Percentiles rank a stretch among this genome's conserved stretches.
Conservation (phyloP, 1,140 invertebrate species). For the Bradynema listronoti region DNA sequence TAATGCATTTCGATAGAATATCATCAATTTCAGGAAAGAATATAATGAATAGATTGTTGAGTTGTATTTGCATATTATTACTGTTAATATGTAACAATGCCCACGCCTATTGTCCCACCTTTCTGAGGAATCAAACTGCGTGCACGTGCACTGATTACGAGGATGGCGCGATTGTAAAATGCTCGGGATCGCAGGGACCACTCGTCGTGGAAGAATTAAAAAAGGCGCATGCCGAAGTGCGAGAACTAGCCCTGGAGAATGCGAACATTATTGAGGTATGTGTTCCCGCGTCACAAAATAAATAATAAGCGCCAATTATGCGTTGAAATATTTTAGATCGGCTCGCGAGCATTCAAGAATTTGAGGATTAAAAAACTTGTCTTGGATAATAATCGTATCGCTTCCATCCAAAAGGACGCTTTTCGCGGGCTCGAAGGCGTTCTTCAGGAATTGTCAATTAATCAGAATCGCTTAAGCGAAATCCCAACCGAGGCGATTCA, state of each 20-base stretch:
- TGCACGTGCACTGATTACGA: conserved; percentile 53
- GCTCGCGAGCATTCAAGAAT: conserved; percentile 49
- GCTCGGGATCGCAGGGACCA: conserved; percentile 49
- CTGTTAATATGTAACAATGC: no score
- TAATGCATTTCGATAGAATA: no score
- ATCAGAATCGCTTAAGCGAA: conserved; percentile 46
- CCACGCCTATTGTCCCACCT: conserved; percentile 44
- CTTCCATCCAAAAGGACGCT: conserved; percentile 46
- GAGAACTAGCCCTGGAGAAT: conserved; percentile 52
- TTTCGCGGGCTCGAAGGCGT: conserved; percentile 51
- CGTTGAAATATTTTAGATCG: conserved; percentile 53
- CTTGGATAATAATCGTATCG: conserved; percentile 56
- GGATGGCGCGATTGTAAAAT: conserved; percentile 56
- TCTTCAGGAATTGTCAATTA: conserved; percentile 50
- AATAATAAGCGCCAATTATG: conserved; percentile 4
- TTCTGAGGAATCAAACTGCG: conserved; percentile 46
- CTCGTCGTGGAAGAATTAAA: conserved; percentile 52
- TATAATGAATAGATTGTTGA: no score
- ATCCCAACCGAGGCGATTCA: conserved; percentile 34
- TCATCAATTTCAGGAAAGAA: no score
- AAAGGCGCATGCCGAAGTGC: conserved; percentile 44
- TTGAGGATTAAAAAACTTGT: conserved; percentile 56
- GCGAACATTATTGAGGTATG: conserved; percentile 56
- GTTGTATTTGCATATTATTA: no score
- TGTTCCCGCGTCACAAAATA: conserved; percentile 1